Evolutionary conservation across 2,888 invertebrate species (phyloP).

Genomic region (Trisateles emortualis): DNA sequence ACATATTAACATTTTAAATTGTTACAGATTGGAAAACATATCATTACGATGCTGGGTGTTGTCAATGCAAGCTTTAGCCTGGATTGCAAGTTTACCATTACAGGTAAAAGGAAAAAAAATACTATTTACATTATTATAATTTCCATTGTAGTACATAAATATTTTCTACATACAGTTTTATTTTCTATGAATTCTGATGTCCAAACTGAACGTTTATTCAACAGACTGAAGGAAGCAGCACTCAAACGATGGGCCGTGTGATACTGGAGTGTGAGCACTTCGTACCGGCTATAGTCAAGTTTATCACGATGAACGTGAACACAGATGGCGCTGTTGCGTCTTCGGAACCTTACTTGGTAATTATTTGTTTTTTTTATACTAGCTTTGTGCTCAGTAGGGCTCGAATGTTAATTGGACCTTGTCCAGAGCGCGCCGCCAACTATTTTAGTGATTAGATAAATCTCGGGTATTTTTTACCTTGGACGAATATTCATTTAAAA

Average conservation of each 20-base stretch:
- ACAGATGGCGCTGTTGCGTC: constrained; percentile 73
- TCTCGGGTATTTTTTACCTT: no score
- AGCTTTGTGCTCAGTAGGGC: not conserved
- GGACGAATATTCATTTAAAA: no score
- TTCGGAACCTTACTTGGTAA: constrained; percentile 77
- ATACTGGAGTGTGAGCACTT: constrained; percentile 89
- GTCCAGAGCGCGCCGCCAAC: no score
- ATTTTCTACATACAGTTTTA: not conserved
- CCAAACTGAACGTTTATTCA: not conserved
- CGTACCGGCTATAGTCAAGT: constrained; percentile 89
- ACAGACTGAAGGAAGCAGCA: constrained; percentile 76
- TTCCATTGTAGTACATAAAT: not conserved
- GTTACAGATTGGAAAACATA: constrained; percentile 74
- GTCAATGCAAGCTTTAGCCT: constrained; percentile 91
- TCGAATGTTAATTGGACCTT: no score
- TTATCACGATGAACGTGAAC: constrained; percentile 88
- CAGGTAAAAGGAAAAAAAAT: constrained; percentile 49
- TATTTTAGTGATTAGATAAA: no score
- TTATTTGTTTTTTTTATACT: not conserved
- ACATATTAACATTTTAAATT: constrained; percentile 7
- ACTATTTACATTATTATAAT: not conserved
- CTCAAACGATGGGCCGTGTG: constrained; percentile 88
- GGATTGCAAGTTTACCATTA: constrained; percentile 88
- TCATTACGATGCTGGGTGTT: constrained; percentile 92
- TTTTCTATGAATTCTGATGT: not conserved